phyloP scores from a whole-genome alignment of 2,797 vertebrate species.

The Pristis pectinata region DNA sequence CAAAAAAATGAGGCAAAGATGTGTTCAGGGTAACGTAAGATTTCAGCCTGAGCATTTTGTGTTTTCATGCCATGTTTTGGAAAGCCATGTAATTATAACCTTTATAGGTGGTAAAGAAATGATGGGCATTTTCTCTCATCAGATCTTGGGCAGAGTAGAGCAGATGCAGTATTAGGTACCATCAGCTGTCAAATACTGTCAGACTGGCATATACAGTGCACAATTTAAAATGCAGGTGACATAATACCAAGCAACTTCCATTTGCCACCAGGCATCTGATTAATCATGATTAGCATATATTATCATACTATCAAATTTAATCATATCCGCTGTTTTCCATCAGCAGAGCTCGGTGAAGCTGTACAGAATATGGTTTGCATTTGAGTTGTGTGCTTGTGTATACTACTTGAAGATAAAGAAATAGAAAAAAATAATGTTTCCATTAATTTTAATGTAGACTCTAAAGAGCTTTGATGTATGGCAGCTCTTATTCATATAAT shows the following conservation, averaged over 20 bases:
- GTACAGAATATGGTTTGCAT: slow-evolving; percentile 51
- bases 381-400: slow-evolving; percentile 35
- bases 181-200: slow-evolving; percentile 72
- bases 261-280: slow-evolving; percentile 83
- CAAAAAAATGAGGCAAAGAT: slow-evolving; percentile 55
- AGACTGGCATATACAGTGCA: slow-evolving; percentile 64
- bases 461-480: neutral
- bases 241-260: slow-evolving; percentile 71
- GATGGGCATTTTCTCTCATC: slow-evolving; percentile 55
- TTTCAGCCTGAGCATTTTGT: slow-evolving; percentile 48
- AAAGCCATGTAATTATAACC: slow-evolving; percentile 54
- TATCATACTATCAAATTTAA: slow-evolving; percentile 95
- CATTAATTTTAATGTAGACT: neutral
- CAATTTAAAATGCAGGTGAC: slow-evolving; percentile 90
- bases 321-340: slow-evolving; percentile 77
- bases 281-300: slow-evolving; percentile 93
- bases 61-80: slow-evolving; percentile 52
- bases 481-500: neutral
- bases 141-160: slow-evolving; percentile 54
- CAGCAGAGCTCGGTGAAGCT: slow-evolving; percentile 52
- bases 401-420: slow-evolving; percentile 9
- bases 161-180: slow-evolving; percentile 58
- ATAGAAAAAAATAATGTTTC: neutral
- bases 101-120: slow-evolving; percentile 52
- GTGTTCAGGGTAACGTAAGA: slow-evolving; percentile 47